Evolutionary conservation across 2,797 vertebrate species (phyloP).

Genomic region (Hippoglossus hippoglossus): DNA sequence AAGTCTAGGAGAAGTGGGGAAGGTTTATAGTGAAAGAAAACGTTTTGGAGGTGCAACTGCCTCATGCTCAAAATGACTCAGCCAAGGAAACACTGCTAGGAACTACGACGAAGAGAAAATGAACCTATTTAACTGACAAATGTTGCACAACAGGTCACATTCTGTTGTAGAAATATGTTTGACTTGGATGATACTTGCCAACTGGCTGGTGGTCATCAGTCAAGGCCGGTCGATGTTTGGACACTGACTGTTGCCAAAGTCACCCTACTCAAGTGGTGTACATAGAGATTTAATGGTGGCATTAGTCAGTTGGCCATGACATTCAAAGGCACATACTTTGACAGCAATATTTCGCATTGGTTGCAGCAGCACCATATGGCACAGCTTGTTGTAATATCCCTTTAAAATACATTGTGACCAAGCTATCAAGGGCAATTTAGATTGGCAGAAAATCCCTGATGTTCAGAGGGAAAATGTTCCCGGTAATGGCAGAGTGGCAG

Average conservation of each 20-base stretch:
- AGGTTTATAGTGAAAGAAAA: constrained; percentile 17
- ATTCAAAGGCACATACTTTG: constrained; percentile 7
- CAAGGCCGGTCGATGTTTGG: constrained; percentile 22
- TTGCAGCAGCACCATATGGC: background rate
- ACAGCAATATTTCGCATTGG: too few species aligned
- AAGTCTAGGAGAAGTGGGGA: background rate
- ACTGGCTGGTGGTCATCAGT: background rate
- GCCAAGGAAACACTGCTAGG: background rate
- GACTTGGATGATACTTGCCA: constrained; percentile 7
- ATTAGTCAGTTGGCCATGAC: constrained; percentile 10
- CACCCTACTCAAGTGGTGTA: background rate
- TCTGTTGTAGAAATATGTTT: constrained; percentile 4
- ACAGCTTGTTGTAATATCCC: background rate
- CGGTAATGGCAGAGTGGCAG: background rate
- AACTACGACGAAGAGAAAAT: constrained; percentile 6
- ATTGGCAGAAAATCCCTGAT: background rate
- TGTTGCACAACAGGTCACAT: background rate
- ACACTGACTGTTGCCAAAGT: background rate
- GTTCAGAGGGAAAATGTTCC: too few species aligned
- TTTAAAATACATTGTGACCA: constrained; percentile 1
- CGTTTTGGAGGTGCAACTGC: background rate
- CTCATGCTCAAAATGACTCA: background rate
- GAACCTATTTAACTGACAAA: background rate
- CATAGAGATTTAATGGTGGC: background rate
- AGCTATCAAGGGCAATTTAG: background rate